Conservation (phyloP, 2,888 invertebrate genomes). For the Tetheella fluctuosa region DNA sequence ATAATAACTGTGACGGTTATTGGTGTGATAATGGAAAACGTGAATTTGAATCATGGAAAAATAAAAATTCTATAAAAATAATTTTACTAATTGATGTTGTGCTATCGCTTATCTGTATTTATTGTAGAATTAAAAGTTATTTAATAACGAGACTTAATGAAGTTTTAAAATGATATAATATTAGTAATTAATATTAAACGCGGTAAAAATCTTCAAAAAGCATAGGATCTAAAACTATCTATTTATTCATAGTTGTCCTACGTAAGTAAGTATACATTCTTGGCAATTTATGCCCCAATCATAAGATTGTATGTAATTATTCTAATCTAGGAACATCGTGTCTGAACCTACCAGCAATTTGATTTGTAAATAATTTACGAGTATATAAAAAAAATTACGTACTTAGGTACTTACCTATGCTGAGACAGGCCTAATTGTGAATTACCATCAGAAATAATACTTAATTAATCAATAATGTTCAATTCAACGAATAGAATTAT, state of each 20-base stretch:
- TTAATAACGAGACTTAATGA: constrained; percentile 41
- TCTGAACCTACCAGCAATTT: neutral
- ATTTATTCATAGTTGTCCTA: neutral
- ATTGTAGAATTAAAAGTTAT: constrained; percentile 35
- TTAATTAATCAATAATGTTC: constrained; percentile 1
- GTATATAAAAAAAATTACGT: neutral
- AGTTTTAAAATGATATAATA: constrained; percentile 39
- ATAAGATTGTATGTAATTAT: constrained; percentile 4
- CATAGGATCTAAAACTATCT: neutral
- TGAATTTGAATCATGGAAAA: constrained; percentile 31
- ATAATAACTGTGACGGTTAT: constrained; percentile 39
- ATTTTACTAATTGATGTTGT: constrained; percentile 39
- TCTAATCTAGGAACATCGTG: neutral
- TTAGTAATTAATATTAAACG: constrained; percentile 28
- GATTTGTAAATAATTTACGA: constrained; percentile 10
- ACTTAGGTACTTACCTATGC: neutral
- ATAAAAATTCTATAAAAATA: constrained; percentile 24
- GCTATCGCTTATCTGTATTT: constrained; percentile 39
- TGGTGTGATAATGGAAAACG: constrained; percentile 21
- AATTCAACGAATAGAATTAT: constrained; percentile 9
- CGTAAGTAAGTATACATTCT: constrained; percentile 4
- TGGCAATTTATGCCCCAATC: constrained; percentile 13
- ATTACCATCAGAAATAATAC: neutral
- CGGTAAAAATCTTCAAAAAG: constrained; percentile 23
- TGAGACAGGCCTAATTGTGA: neutral